These are phyloP conservation scores for Chrysoperla carnea DNA, from an alignment of 1,140 invertebrate species.

Conservation along the genomic window DNA sequence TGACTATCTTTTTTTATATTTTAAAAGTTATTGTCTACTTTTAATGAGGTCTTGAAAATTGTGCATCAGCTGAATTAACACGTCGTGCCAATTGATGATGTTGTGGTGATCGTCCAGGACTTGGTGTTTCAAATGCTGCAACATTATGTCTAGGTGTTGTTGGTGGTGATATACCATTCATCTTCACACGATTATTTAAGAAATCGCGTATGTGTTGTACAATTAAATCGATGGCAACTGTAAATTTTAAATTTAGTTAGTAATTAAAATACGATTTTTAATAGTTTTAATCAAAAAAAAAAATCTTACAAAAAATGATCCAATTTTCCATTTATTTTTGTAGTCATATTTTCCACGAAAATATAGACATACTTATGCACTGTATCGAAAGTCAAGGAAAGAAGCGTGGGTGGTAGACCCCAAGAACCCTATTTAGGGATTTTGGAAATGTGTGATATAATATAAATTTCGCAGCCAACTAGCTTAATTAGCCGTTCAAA, in stretches of 20 bases:
- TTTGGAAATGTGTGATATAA: no score
- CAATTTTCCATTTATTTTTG: not conserved
- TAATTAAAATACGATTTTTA: no score
- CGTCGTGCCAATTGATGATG: conserved; percentile 6
- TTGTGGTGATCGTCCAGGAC: not conserved
- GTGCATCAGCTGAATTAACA: conserved; percentile 8
- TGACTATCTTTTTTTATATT: no score
- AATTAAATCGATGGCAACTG: conserved; percentile 87
- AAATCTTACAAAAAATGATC: conserved; percentile 1
- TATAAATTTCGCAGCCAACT: no score
- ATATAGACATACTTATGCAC: no score
- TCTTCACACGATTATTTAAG: conserved; percentile 32
- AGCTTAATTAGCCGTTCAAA: no score
- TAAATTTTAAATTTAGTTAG: conserved; percentile 13
- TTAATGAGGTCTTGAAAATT: conserved; percentile 18
- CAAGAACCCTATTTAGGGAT: no score
- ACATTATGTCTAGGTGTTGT: conserved; percentile 1
- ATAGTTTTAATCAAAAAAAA: conserved; percentile 5
- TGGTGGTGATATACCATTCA: not conserved
- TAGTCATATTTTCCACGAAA: no score
- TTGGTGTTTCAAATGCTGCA: not conserved
- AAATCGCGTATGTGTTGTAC: conserved; percentile 85
- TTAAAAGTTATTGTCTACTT: not conserved
- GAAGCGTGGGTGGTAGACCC: no score
- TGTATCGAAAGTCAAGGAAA: no score